Conservation (phyloP, 2,113 vertebrate genomes). For the Rhinolophus sinicus region DNA sequence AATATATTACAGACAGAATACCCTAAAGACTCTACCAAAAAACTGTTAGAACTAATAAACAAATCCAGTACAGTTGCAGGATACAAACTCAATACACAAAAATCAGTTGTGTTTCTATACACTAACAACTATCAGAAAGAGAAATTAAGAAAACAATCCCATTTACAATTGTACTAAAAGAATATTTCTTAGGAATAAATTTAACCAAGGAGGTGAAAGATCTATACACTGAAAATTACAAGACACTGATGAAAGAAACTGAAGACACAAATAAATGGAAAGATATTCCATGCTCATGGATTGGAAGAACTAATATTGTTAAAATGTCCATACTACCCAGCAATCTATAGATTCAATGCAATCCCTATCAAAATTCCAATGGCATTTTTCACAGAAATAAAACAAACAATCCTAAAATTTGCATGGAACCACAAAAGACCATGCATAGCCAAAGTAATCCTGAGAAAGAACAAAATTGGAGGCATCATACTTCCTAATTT, state of each 20-base stretch:
- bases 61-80: background rate
- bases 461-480: background rate
- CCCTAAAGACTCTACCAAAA: background rate
- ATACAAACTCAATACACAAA: constrained; percentile 16
- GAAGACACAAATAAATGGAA: background rate
- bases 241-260: background rate
- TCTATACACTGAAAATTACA: background rate
- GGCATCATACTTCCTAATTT: background rate
- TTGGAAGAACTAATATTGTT: background rate
- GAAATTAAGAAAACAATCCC: background rate
- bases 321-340: background rate
- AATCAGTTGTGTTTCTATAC: background rate
- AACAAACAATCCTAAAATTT: background rate
- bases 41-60: background rate
- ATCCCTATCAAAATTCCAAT: background rate
- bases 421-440: background rate
- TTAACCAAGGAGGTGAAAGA: background rate
- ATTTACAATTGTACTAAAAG: background rate
- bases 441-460: background rate
- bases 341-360: background rate
- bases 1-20: background rate
- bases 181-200: background rate
- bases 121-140: background rate
- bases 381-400: background rate
- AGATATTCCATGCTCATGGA: background rate